Evolutionary conservation across 92 coral and sea anemone species (phyloP).

Genomic region (Ricordea florida): DNA sequence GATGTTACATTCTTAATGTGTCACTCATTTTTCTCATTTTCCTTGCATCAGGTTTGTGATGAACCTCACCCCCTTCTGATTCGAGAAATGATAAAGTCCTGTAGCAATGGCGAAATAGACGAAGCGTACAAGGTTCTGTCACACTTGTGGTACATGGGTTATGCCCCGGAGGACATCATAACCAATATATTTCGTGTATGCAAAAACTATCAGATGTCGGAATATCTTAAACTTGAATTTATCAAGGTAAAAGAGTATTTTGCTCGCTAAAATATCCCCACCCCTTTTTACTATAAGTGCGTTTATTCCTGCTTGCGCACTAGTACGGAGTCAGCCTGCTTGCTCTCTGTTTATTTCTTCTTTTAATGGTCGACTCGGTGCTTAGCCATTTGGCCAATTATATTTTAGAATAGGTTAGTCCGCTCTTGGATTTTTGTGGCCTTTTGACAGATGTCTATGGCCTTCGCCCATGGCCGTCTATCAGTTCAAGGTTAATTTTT

Average conservation of each 20-base stretch:
- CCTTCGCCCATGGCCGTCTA: too few relatives aligned
- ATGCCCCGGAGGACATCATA: constrained; percentile 94
- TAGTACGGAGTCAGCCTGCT: too few relatives aligned
- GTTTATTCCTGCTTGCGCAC: too few relatives aligned
- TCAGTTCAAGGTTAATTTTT: too few relatives aligned
- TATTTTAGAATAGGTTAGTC: too few relatives aligned
- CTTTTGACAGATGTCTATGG: too few relatives aligned
- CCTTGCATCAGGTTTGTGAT: constrained; percentile 82
- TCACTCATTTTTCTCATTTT: background rate
- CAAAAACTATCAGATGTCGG: constrained; percentile 88
- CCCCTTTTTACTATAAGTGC: too few relatives aligned
- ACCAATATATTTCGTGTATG: constrained; percentile 94
- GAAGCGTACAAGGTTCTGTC: constrained; percentile 90
- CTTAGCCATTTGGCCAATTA: too few relatives aligned
- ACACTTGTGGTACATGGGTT: constrained; percentile 98
- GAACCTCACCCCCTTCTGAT: constrained; percentile 95
- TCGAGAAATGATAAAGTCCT: constrained; percentile 88
- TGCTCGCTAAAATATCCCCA: background rate
- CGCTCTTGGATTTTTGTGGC: too few relatives aligned
- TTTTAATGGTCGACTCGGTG: too few relatives aligned
- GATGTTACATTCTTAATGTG: background rate
- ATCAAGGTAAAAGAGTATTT: constrained; percentile 71
- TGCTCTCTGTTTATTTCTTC: too few relatives aligned
- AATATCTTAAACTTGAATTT: constrained; percentile 89
- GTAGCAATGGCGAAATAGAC: constrained; percentile 87